phyloP scores from a whole-genome alignment of 2,113 vertebrate genomes.

The Climacteris rufus region DNA sequence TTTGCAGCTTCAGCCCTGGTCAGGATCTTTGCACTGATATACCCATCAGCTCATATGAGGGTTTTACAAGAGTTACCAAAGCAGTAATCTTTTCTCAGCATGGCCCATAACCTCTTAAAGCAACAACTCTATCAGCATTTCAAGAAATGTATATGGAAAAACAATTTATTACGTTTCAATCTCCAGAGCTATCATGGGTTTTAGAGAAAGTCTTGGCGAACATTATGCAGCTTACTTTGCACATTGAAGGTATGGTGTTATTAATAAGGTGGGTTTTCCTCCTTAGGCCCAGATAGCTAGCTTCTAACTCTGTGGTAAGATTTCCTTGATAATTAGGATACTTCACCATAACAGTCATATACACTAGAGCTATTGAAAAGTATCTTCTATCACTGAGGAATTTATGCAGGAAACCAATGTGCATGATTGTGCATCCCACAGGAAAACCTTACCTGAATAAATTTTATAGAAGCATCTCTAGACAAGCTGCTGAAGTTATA shows the following conservation, averaged over 20 bases:
- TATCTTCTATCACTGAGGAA: neutral
- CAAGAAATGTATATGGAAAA: neutral
- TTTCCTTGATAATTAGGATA: neutral
- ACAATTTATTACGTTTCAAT: neutral
- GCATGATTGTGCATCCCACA: neutral
- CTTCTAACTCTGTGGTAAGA: neutral
- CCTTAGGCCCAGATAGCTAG: neutral
- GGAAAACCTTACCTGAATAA: neutral
- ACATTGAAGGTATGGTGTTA: neutral
- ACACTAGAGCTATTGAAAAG: neutral
- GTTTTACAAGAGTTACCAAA: slow-evolving; percentile 65
- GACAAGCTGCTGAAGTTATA: neutral
- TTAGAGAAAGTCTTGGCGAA: neutral
- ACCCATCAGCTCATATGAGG: slow-evolving; percentile 72
- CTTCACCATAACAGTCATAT: neutral
- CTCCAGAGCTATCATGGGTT: neutral
- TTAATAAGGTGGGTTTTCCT: neutral
- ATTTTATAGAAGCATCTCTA: neutral
- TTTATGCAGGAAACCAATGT: neutral
- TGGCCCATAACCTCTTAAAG: slow-evolving; percentile 53
- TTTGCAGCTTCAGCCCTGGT: slow-evolving; percentile 50
- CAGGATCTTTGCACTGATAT: slow-evolving; percentile 42
- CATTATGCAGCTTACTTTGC: neutral
- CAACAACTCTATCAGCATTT: slow-evolving; percentile 49
- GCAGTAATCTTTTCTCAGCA: slow-evolving; percentile 67